Evolutionary conservation across 2,113 vertebrate genomes (phyloP), one percentile per base, ranked within the genome.

Genomic region (Coregonus clupeaformis): DNA sequence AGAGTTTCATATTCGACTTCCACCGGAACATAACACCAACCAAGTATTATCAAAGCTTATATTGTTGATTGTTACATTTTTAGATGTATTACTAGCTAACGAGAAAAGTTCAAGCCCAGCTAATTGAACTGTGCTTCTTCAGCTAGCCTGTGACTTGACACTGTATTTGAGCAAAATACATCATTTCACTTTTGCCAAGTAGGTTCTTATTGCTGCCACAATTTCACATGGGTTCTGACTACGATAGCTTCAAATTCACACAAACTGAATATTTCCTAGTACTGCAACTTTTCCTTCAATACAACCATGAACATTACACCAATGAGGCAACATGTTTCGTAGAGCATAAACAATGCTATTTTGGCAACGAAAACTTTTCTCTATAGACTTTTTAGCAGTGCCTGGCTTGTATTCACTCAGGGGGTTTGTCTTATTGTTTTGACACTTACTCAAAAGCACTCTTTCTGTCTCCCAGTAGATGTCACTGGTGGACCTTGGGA

Each of bases 401-500:
- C 36, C 9, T 42, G 36, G 36, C 36, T 42, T 42, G 9, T 42
- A 42, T 42, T 42, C 36, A 42, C 36, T 42, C 9, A 11, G 9
- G 36, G 2, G 36, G 9, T 9, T 11, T 42, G 36, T 42, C 36
- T 42, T 55, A 42, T 11, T 42, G 36, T 11, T 55, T 55, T 55
- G 52, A 18, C 52, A 20, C 52, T 18, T 5, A n/a, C 1, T 1
- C 57, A n/a, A 60, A 60, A 60, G 5, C 57, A 6, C n/a, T 60
- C 6, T 24, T n/a, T 60, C 45, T 66, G 16, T 60, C 67, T 24
- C 55, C 71, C 88, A 81, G 82, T 6, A 94, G 92, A 96, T 96
- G 94, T 94, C 94, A 69, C 82, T 94, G 69, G 85, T 95, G 91
- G 87, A 92, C 80, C 84, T 94, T 30, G 91, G 92, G 75, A 94